Percentiles rank a stretch among this genome's conserved stretches.
These are phyloP conservation scores for Mormyrops boulengeri DNA, from an alignment of 2,797 vertebrate species.

Conservation along the genomic window DNA sequence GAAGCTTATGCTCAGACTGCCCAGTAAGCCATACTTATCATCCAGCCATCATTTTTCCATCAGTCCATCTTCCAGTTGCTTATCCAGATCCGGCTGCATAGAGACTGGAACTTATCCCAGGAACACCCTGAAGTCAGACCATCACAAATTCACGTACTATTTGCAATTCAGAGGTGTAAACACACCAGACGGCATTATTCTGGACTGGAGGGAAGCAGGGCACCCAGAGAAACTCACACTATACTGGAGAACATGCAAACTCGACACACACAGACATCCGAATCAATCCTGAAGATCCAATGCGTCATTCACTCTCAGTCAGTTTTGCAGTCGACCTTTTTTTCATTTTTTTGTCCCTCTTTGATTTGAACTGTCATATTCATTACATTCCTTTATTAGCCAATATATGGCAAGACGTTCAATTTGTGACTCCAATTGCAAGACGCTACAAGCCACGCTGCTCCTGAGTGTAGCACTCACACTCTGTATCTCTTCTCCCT, in stretches of 20 bases:
- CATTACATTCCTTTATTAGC: not conserved
- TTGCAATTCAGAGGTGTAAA: not conserved
- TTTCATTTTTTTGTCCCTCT: not conserved
- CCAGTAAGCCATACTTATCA: not conserved
- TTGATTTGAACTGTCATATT: not conserved
- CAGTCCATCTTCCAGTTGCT: not conserved
- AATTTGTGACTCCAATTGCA: slow-evolving; percentile 65
- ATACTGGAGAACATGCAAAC: not conserved
- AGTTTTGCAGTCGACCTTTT: not conserved
- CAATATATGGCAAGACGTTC: not conserved
- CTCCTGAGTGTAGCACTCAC: slow-evolving; percentile 71
- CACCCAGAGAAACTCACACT: not conserved
- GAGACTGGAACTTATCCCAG: not conserved
- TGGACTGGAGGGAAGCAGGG: not conserved
- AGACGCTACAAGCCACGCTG: slow-evolving; percentile 67
- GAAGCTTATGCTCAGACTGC: not conserved
- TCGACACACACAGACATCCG: not conserved
- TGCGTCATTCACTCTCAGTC: not conserved
- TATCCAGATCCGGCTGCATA: not conserved
- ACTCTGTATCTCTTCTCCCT: slow-evolving; percentile 63
- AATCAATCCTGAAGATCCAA: not conserved
- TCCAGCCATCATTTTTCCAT: no score
- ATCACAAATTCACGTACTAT: not conserved
- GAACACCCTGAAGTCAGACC: not conserved
- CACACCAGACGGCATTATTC: not conserved